These are phyloP conservation scores for Choreutis nemorana DNA, from an alignment of 2,888 invertebrate species.

Conservation along the genomic window DNA sequence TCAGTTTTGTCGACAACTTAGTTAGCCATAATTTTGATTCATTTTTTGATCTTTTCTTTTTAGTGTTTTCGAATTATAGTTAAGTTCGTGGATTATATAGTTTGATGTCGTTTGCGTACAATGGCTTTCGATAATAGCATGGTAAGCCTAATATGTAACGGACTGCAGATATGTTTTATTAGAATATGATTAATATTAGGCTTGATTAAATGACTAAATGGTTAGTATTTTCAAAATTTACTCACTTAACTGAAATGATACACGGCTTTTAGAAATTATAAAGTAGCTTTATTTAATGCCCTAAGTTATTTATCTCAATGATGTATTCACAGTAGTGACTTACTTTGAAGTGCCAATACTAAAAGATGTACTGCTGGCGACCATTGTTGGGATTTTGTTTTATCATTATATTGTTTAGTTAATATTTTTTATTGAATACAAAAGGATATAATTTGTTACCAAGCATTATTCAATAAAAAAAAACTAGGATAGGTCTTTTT, in stretches of 20 bases:
- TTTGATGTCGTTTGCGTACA: conserved; percentile 19
- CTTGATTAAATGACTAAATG: conserved; percentile 8
- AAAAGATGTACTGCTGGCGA: conserved; percentile 18
- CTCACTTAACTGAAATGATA: conserved; percentile 31
- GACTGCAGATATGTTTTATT: no score
- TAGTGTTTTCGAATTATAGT: conserved; percentile 51
- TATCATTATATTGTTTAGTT: conserved; percentile 54
- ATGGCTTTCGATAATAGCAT: conserved; percentile 1
- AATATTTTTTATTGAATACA: conserved; percentile 57
- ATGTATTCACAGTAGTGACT: conserved; percentile 17
- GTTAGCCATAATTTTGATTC: conserved; percentile 60
- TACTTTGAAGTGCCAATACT: conserved; percentile 1
- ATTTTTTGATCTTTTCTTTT: conserved; percentile 42
- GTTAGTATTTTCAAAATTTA: conserved; percentile 22
- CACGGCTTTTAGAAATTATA: conserved; percentile 45
- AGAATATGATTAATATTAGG: conserved; percentile 6
- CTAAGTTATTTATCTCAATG: conserved; percentile 54
- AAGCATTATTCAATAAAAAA: conserved; percentile 65
- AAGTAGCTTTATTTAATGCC: conserved; percentile 57
- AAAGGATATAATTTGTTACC: conserved; percentile 63
- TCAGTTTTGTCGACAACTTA: conserved; percentile 38
- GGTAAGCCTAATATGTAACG: no score
- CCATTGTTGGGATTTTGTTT: conserved; percentile 44
- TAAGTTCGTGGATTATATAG: conserved; percentile 46
- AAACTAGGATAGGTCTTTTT: conserved; percentile 59